These are phyloP conservation scores for Taxidea taxus DNA, from an alignment of 2,113 vertebrate species.

Conservation along the genomic window DNA sequence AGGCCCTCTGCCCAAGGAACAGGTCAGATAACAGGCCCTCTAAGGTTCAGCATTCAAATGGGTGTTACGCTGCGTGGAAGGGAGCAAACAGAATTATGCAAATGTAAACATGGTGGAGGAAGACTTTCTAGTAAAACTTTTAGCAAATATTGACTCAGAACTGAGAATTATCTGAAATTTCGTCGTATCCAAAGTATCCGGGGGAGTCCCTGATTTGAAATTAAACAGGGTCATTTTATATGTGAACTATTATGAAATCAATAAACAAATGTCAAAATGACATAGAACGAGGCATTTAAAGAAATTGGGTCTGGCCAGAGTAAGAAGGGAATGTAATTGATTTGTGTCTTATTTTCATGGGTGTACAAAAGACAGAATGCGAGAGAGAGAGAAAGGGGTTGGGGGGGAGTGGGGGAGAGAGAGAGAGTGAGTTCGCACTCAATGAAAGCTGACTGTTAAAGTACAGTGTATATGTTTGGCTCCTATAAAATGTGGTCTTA, in stretches of 20 bases:
- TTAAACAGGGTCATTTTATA: background rate
- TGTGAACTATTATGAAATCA: background rate
- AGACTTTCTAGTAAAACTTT: background rate
- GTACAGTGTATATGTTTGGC: background rate
- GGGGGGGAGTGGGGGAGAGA: background rate
- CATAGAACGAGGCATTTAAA: background rate
- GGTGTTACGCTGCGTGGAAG: background rate
- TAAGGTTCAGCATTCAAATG: background rate
- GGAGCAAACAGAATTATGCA: background rate
- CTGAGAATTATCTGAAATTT: background rate
- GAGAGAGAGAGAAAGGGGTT: background rate
- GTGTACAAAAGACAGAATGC: background rate
- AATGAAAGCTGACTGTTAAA: background rate
- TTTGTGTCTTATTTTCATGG: background rate
- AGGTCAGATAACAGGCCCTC: background rate
- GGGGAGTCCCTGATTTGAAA: constrained; percentile 7
- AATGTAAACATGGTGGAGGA: background rate
- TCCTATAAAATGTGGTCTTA: background rate
- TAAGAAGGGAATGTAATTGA: background rate
- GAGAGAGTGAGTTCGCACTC: background rate
- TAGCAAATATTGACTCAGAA: constrained; percentile 19
- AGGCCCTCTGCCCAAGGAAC: background rate
- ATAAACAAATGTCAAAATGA: background rate
- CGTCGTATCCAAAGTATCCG: background rate
- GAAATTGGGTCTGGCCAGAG: background rate